A percentile compares a stretch with the other conserved stretches of the same genome.
Conservation (phyloP, 2,888 invertebrate species). For the Allolobophora icterica region DNA sequence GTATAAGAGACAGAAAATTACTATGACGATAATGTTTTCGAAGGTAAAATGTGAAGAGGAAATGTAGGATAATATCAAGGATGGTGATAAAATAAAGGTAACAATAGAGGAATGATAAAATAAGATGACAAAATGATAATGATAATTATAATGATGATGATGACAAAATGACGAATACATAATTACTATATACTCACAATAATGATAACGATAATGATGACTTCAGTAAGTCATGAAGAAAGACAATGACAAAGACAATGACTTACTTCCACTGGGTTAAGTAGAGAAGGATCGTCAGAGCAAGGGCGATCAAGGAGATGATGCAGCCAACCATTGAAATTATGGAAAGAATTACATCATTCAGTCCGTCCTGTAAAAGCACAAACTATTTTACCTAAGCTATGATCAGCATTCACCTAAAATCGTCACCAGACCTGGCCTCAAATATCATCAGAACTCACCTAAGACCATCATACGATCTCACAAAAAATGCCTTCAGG, state of each 20-base stretch:
- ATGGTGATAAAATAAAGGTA: neutral
- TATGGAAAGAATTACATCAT: constrained; percentile 41
- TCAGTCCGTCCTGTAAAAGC: constrained; percentile 21
- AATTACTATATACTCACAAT: no score
- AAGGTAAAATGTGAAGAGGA: neutral
- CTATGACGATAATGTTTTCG: neutral
- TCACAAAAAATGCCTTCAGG: neutral
- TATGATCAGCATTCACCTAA: neutral
- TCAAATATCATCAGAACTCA: neutral
- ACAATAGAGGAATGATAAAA: neutral
- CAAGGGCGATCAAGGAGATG: constrained; percentile 48
- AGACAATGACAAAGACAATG: neutral
- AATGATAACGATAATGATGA: neutral
- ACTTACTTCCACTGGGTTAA: constrained; percentile 50
- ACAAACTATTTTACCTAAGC: neutral
- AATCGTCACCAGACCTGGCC: neutral
- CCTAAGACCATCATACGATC: neutral
- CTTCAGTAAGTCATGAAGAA: neutral
- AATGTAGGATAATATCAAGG: neutral
- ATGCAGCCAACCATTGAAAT: constrained; percentile 50
- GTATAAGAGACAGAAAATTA: neutral
- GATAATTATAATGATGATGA: no score
- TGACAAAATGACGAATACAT: neutral
- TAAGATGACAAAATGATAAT: neutral
- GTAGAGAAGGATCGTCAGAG: constrained; percentile 48